These are phyloP conservation scores for Anthoscopus minutus DNA, from an alignment of 2,113 vertebrate species.

Conservation along the genomic window DNA sequence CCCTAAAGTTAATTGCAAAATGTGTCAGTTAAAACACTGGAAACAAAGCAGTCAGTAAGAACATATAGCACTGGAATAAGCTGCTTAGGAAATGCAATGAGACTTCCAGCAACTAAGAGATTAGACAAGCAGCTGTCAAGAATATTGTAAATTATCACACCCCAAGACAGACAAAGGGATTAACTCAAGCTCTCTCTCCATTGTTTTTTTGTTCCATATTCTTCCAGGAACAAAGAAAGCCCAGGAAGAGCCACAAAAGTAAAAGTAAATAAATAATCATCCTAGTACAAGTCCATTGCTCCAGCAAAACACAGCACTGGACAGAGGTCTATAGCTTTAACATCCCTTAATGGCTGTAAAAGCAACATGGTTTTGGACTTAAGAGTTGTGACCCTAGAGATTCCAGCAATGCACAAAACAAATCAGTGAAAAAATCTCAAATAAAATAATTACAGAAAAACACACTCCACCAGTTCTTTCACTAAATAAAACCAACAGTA, in stretches of 20 bases:
- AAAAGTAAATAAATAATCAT: slow-evolving; percentile 18
- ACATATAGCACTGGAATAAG: not conserved
- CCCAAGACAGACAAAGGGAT: not conserved
- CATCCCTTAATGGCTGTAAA: not conserved
- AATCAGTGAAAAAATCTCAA: not conserved
- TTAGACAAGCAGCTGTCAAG: not conserved
- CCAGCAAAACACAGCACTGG: not conserved
- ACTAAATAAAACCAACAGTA: not conserved
- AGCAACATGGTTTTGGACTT: not conserved
- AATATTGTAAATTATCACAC: not conserved
- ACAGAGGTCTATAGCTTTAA: not conserved
- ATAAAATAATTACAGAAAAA: not conserved
- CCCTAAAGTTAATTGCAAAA: not conserved
- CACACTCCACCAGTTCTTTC: not conserved
- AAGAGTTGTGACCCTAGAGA: not conserved
- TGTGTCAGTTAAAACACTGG: not conserved
- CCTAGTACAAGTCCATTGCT: not conserved
- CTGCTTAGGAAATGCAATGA: not conserved
- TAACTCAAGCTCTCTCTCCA: not conserved
- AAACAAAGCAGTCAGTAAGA: not conserved
- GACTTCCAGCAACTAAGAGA: slow-evolving; percentile 24
- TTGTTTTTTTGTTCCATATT: not conserved
- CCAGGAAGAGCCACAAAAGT: not conserved
- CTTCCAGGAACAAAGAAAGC: not conserved
- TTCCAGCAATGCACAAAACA: not conserved